Base-by-base conservation (phyloP, 2,113 vertebrate species). In the Pangasianodon hypophthalmus region DNA sequence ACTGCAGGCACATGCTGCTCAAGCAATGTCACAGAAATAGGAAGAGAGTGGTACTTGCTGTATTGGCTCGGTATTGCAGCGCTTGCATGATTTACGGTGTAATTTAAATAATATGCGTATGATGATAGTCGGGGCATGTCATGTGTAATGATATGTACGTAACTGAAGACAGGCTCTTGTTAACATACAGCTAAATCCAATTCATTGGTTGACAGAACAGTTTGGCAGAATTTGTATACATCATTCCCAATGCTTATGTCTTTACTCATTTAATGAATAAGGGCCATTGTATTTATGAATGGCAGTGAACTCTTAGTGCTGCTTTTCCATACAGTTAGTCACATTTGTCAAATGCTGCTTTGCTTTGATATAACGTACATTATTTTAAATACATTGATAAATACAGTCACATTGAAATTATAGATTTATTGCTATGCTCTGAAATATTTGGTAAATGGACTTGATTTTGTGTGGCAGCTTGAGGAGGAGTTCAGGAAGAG, bases 401-500 rank as follows among this genome's bases (percentile, higher is more conserved):
- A 10, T 46, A 16, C 10, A 50, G 24, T 80, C 4, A 16, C 44
- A 50, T 13, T 46, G 75, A 48, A 44, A 8, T 48, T 10, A 79
- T 3, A 26, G 41, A 79, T 50, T 29, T 32, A 52, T 19, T 56
- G 52, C 29, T 19, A 6, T 56, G 50, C n/a, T 54, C 48, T 44
- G 9, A 77, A 75, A 29, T 79, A 62, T n/a, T 24, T 58, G 26
- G 18, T 48, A 37, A 84, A 26, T 50, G 46, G 5, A 60, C 21
- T 44, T 88, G 88, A 88, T n/a, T 60, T 67, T 89, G 16, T 81
- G 60, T 58, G 87, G 32, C 88, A 98, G 97, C 93, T 98, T 91
- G 96, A 97, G 87, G 94, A 96, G 60, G 95, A 96, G 52, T 94
- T 98, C 87, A 95, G 93, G 80, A 94, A 95, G 50, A 93, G 92